Base-by-base conservation (phyloP, 2,797 vertebrate genomes). In the Gouania willdenowi region DNA sequence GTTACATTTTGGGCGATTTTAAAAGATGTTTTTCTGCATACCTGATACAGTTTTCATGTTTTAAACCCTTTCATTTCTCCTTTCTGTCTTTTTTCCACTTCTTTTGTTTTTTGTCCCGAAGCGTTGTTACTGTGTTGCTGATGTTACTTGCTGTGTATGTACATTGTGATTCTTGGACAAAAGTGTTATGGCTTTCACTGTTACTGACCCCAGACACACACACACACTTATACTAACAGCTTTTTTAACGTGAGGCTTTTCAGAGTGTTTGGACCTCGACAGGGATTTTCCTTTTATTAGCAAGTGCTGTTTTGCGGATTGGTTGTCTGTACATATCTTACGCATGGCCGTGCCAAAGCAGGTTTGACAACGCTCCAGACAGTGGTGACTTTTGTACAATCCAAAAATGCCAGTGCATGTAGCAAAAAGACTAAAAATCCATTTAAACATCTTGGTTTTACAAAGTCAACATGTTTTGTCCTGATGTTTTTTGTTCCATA, bases 361-460 rank as follows among this genome's bases (percentile, higher is more conserved):
- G 47, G 36, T 68, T 72, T 64, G 47, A 17, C 24, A 29, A 60
- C 36, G 48, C 41, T 15, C 65, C 36, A 20, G 17, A 29, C 41
- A 42, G 26, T 1, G 29, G 44, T 44, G 33, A 37, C 53, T 57
- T 83, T 74, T 80, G 40, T 75, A 79, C 9, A 71, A 67, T 71
- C 64, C 41, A 66, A 63, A 81, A 82, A 78, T 41, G 56, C 68
- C 81, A 71, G 41, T 56, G 79, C 84, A 86, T 86, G 84, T 85
- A 86, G 84, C 84, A 82, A 75, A 65, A 64, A 39, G 3, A 23
- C 71, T 72, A 81, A n/a, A 36, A 6, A 66, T 66, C 55, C 39
- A 41, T 67, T 66, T 11, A 26, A 47, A 38, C 57, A 17, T 56
- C 17, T 44, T 2, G 0, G 54, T 39, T 48, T n/a, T 34, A 41